Percentiles rank a stretch among this genome's conserved stretches.
phyloP scores from a whole-genome alignment of 2,797 vertebrate genomes.

The Agapornis canus region DNA sequence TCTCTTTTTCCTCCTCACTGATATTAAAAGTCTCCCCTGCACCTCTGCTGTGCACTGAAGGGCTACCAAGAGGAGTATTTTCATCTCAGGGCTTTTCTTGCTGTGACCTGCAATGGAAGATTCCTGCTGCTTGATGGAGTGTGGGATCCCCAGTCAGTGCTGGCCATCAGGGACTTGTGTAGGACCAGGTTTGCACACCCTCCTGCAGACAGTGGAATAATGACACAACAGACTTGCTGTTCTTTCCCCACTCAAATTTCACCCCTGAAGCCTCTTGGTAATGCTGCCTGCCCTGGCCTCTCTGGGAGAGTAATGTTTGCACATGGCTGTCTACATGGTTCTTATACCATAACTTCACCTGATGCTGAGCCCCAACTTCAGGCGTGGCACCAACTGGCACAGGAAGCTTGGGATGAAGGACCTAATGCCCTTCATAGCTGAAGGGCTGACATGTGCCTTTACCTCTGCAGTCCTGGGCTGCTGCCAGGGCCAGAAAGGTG shows the following conservation, averaged over 20 bases:
- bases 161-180: rapidly evolving
- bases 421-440: neutral
- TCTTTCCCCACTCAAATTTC: neutral
- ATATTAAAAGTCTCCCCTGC: neutral
- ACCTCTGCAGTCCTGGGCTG: neutral
- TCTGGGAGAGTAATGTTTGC: neutral
- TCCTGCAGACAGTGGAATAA: neutral
- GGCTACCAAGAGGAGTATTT: neutral
- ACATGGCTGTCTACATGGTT: rapidly evolving
- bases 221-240: rapidly evolving
- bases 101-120: rapidly evolving
- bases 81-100: neutral
- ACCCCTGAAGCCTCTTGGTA: neutral
- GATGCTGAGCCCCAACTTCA: neutral
- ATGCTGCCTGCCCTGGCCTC: neutral
- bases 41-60: neutral
- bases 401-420: neutral
- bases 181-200: neutral
- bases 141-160: too few species aligned
- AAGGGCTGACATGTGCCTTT: neutral
- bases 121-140: neutral
- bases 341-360: neutral
- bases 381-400: neutral
- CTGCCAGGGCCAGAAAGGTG: neutral
- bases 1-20: neutral